These are phyloP conservation scores for Xyliphius kryptos DNA, from an alignment of 2,113 vertebrate species.

Conservation along the genomic window DNA sequence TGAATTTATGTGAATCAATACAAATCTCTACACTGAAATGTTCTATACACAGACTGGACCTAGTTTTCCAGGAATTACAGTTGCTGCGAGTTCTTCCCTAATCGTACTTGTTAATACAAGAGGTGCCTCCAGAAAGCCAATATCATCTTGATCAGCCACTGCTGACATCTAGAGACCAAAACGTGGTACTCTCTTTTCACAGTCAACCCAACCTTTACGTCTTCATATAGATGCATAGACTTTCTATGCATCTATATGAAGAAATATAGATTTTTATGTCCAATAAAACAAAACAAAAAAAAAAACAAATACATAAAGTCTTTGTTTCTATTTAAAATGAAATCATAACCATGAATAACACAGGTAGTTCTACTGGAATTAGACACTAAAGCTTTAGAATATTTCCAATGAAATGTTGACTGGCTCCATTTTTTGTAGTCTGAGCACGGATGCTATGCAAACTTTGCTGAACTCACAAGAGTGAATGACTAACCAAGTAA, in stretches of 20 bases:
- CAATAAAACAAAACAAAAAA: background rate
- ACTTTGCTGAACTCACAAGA: conserved; percentile 14
- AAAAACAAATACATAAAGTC: background rate
- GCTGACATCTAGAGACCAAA: conserved; percentile 44
- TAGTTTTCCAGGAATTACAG: no score
- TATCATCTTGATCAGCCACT: conserved; percentile 28
- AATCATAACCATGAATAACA: conserved; percentile 1
- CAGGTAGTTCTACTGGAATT: conserved; percentile 24
- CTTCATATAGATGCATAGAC: no score
- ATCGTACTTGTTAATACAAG: no score
- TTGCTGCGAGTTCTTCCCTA: no score
- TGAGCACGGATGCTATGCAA: conserved; percentile 11
- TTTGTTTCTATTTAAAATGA: conserved; percentile 14
- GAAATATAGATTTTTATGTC: no score
- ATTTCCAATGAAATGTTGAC: conserved; percentile 29
- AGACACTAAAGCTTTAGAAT: conserved; percentile 28
- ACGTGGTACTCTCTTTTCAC: conserved; percentile 9
- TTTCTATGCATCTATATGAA: no score
- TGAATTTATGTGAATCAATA: no score
- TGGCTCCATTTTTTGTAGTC: conserved; percentile 34
- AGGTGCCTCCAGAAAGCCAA: background rate
- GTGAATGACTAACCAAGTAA: conserved; percentile 20
- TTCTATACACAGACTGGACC: no score
- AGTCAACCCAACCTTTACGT: background rate
- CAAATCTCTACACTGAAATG: no score